Evolutionary conservation across 2,797 vertebrate species (phyloP).

Genomic region (Sciurus carolinensis): DNA sequence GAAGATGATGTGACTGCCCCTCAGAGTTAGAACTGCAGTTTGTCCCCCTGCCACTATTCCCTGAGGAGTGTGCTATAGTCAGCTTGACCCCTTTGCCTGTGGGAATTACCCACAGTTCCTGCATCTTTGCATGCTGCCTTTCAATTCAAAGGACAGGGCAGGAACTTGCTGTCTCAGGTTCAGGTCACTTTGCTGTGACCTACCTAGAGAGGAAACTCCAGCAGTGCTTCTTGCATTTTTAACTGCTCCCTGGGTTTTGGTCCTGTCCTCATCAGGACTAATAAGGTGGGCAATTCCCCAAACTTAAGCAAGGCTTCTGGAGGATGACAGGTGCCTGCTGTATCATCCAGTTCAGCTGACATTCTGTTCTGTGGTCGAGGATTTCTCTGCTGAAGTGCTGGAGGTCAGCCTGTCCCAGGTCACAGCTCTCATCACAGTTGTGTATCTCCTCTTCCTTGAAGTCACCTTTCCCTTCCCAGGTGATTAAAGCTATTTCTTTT

Average conservation of each 20-base stretch:
- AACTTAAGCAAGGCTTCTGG: background rate
- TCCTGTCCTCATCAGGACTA: background rate
- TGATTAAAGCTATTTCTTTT: background rate
- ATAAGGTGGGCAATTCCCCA: background rate
- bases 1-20: background rate
- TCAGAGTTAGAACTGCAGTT: background rate
- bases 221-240: background rate
- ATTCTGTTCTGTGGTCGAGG: background rate
- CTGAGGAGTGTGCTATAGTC: background rate
- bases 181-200: too few relatives aligned
- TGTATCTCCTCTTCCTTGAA: background rate
- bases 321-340: background rate
- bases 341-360: background rate
- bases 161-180: background rate
- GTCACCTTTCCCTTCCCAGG: background rate
- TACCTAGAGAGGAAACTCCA: background rate
- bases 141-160: background rate
- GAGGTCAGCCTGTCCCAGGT: background rate
- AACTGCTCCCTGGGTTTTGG: background rate
- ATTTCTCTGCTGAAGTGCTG: background rate
- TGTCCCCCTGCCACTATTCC: background rate
- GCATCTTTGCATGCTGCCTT: background rate
- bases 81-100: rapidly evolving
- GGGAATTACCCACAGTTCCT: too few relatives aligned
- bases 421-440: background rate